Conservation (phyloP, 2,888 invertebrate genomes). For the Nomada ferruginata region DNA sequence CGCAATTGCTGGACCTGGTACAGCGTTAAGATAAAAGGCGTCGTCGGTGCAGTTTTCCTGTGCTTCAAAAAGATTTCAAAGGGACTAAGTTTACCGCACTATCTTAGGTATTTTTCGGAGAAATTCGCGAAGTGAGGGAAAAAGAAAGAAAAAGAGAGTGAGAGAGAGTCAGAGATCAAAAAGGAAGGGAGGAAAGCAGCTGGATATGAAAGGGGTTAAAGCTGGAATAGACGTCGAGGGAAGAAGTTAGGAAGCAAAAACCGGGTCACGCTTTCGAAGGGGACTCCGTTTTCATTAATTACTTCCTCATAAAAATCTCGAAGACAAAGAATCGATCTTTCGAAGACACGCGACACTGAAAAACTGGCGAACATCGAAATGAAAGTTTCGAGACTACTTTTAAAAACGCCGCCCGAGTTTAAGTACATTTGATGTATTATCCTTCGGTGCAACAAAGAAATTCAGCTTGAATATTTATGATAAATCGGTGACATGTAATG, state of each 20-base stretch:
- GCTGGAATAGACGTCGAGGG: slow-evolving; percentile 41
- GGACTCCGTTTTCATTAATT: slow-evolving; percentile 50
- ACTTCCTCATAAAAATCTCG: slow-evolving; percentile 24
- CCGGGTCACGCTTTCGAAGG: slow-evolving; percentile 61
- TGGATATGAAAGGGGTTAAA: slow-evolving; percentile 58
- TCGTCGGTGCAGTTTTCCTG: slow-evolving; percentile 54
- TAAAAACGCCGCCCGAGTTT: too few species aligned
- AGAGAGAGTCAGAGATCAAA: slow-evolving; percentile 28
- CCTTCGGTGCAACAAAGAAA: too few species aligned
- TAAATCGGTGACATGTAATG: too few species aligned
- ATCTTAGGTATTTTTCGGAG: slow-evolving; percentile 33
- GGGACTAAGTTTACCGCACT: slow-evolving; percentile 44
- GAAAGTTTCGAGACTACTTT: neutral
- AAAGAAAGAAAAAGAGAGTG: neutral
- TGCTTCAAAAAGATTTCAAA: slow-evolving; percentile 67
- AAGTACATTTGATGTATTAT: too few species aligned
- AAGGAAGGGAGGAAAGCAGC: slow-evolving; percentile 15
- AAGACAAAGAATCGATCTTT: slow-evolving; percentile 8
- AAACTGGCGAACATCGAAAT: neutral
- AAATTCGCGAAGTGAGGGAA: slow-evolving; percentile 41
- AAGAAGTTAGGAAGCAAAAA: slow-evolving; percentile 37
- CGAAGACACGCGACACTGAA: neutral
- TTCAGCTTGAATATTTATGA: too few species aligned
- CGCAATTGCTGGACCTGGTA: slow-evolving; percentile 30
- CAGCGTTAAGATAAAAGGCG: slow-evolving; percentile 58